phyloP scores from a whole-genome alignment of 2,113 vertebrate species.

The Nothocercus nigrocapillus region DNA sequence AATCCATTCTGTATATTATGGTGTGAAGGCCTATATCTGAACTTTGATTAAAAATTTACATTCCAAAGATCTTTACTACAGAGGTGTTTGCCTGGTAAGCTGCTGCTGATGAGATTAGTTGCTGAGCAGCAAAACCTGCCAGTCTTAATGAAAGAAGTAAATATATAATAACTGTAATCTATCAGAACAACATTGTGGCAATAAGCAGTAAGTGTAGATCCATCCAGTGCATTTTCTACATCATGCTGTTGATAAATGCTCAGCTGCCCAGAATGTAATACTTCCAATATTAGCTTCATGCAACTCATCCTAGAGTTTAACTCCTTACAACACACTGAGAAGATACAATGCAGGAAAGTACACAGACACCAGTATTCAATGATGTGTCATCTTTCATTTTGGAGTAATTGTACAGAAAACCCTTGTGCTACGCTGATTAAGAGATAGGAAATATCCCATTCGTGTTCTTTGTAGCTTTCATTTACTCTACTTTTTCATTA shows the following conservation, averaged over 20 bases:
- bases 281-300: background rate
- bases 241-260: background rate
- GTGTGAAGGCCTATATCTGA: background rate
- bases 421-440: background rate
- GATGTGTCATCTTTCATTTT: background rate
- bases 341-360: background rate
- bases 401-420: background rate
- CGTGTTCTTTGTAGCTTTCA: too few species aligned
- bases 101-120: constrained; percentile 6
- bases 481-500: too few species aligned
- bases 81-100: constrained; percentile 4
- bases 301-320: background rate
- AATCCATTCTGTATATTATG: background rate
- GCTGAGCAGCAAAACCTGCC: constrained; percentile 7
- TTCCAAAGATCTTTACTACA: background rate
- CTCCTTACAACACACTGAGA: background rate
- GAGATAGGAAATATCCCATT: background rate
- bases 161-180: background rate
- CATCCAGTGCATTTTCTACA: background rate
- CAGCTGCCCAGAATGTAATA: background rate
- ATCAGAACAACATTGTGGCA: background rate
- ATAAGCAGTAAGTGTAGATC: background rate
- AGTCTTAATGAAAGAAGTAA: constrained; percentile 18
- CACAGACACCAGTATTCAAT: background rate
- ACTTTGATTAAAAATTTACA: background rate